Base-by-base conservation (phyloP, 1,140 invertebrate genomes). In the Zaprionus kolodkinae region DNA sequence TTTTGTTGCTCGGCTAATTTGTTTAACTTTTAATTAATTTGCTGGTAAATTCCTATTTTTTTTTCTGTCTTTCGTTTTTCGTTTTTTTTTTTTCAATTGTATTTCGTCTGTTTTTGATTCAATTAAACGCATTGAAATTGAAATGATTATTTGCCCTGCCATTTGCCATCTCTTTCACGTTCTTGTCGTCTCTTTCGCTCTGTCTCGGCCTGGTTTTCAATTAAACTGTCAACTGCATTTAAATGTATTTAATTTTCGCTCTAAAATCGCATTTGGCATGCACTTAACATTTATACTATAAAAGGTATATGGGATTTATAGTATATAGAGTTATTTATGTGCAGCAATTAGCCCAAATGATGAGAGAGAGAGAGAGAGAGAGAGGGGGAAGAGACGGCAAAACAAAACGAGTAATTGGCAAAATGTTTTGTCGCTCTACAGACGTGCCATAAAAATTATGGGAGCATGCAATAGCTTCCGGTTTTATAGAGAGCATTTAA, bases 21-120 rank as follows among this genome's bases (percentile, higher is more conserved):
- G 83, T 87, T 83, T 68, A 80, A 50, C 78, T 88, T 84, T 89
- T 62, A 88, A 88, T 88, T 88, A 88, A 85, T 78, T 84, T 72
- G 17, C 6, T 25, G 15, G 17, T 69, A 60, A 81, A 68, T 85
- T 35, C 27, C 21, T 21, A 21, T 21, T 21, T 78, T 77, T 77
- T 84, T 88, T 67, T 80, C 70, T 56, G 1, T 62, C 55, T 85
- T 78, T 86, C 5, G n/a, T 40, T 40, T 35, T 40, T 40, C 2
- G 38, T 30, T 2, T 33, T 43, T 43, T 30, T 2, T 33, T 43
- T 43, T 13, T 43, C 40, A n/a, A 45, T 45, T 45, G 40, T 45
- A 1, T 45, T 45, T 67, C 77, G 60, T 35, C 9, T 33, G 50
- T 33, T 21, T 88, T 72, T 71, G 68, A 88, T 80, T 88, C 79